Percentiles rank a stretch among this genome's conserved stretches.
These are phyloP conservation scores for Misgurnus anguillicaudatus DNA, from an alignment of 2,113 vertebrate genomes.

Conservation along the genomic window DNA sequence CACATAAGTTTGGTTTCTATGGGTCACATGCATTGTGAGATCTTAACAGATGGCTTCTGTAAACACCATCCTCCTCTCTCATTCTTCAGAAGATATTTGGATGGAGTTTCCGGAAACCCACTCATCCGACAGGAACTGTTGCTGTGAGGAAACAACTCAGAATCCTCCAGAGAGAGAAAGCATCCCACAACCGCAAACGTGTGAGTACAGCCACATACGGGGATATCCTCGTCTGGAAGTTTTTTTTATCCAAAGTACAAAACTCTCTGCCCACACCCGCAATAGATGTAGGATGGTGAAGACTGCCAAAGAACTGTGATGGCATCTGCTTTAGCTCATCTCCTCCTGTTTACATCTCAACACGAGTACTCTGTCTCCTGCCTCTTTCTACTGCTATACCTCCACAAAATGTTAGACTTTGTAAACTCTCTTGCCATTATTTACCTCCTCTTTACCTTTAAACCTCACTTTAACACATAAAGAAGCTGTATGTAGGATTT, in stretches of 20 bases:
- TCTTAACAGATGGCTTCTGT: slow-evolving; percentile 32
- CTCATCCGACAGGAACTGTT: slow-evolving; percentile 10
- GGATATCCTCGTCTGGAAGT: slow-evolving; percentile 26
- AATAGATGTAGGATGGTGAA: background rate
- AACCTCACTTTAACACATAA: too few species aligned
- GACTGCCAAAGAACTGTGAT: slow-evolving; percentile 20
- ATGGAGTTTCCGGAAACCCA: slow-evolving; percentile 7
- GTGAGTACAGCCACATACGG: slow-evolving; percentile 12
- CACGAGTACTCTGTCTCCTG: background rate
- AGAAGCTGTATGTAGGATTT: too few species aligned
- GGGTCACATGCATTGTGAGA: background rate
- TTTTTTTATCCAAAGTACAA: background rate
- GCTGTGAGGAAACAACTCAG: slow-evolving; percentile 13
- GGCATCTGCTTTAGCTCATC: slow-evolving; percentile 9
- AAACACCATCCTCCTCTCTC: background rate
- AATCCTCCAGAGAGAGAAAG: slow-evolving; percentile 3
- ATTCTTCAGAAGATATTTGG: background rate
- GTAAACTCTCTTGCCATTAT: background rate
- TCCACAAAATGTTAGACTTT: background rate
- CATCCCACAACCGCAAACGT: background rate
- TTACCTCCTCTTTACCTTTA: too few species aligned
- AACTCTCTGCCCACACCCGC: slow-evolving; percentile 18
- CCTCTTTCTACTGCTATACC: background rate
- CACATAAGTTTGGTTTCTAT: background rate
- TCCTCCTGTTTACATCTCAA: background rate